These are phyloP conservation scores for Eueides isabella DNA, from an alignment of 1,140 invertebrate species.

Conservation along the genomic window DNA sequence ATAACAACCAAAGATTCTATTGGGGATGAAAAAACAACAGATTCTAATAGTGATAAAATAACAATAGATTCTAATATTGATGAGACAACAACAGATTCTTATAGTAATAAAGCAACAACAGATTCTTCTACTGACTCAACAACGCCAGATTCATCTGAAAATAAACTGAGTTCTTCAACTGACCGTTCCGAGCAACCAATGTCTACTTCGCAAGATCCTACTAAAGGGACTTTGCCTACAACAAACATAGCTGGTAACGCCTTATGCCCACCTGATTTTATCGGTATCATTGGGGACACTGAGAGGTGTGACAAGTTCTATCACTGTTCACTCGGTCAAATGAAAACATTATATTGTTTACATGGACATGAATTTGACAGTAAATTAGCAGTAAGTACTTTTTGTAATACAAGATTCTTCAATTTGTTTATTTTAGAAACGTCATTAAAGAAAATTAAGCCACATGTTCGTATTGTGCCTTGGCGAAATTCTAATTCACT, in stretches of 20 bases:
- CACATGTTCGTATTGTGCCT: too few relatives aligned
- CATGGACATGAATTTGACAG: neutral
- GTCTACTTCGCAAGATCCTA: neutral
- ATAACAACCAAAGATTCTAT: neutral
- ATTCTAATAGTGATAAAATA: constrained; percentile 1
- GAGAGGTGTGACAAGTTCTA: constrained; percentile 48
- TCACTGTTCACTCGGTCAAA: constrained; percentile 43
- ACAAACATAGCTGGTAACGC: neutral
- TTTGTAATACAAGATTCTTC: neutral
- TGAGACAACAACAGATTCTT: constrained; percentile 15
- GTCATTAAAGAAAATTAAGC: too few relatives aligned
- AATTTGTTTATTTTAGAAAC: too few relatives aligned
- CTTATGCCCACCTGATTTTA: constrained; percentile 20
- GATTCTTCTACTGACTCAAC: neutral
- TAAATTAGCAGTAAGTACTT: constrained; percentile 33
- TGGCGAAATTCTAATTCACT: too few relatives aligned
- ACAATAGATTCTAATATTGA: constrained; percentile 3
- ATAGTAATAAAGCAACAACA: constrained; percentile 11
- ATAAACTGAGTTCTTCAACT: neutral
- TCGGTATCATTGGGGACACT: constrained; percentile 13
- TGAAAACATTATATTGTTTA: neutral
- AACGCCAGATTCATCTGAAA: neutral
- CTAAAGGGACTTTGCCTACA: neutral
- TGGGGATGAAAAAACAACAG: neutral
- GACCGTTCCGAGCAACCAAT: neutral